phyloP scores from a whole-genome alignment of 2,888 invertebrate species.

The Neocrepidodera transversa region DNA sequence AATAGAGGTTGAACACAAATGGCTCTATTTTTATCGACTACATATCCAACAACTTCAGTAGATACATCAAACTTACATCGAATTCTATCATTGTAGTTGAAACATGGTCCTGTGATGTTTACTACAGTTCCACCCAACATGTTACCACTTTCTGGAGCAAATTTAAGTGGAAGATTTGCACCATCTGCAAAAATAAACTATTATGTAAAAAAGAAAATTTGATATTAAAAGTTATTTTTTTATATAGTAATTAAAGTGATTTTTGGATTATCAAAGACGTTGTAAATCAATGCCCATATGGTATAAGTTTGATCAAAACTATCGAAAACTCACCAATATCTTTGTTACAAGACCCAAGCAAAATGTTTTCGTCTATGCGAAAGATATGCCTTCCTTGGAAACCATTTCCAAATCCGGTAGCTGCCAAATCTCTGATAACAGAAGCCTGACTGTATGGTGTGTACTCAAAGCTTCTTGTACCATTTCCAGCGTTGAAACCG shows the following conservation, averaged over 20 bases:
- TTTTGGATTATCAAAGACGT: too few species aligned
- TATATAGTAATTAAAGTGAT: too few species aligned
- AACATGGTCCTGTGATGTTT: slow-evolving; percentile 96
- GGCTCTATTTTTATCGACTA: slow-evolving; percentile 81
- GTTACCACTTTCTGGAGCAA: slow-evolving; percentile 94
- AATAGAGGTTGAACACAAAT: slow-evolving; percentile 89
- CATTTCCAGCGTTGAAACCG: slow-evolving; percentile 97
- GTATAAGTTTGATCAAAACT: too few species aligned
- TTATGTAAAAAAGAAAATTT: too few species aligned
- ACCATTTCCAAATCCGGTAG: slow-evolving; percentile 86
- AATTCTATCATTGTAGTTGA: slow-evolving; percentile 76
- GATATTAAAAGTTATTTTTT: too few species aligned
- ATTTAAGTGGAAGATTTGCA: slow-evolving; percentile 80
- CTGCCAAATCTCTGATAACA: slow-evolving; percentile 82
- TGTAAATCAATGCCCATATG: too few species aligned
- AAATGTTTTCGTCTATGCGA: slow-evolving; percentile 92
- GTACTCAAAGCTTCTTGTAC: slow-evolving; percentile 88
- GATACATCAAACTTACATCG: slow-evolving; percentile 83
- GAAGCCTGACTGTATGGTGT: slow-evolving; percentile 88
- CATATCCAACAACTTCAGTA: slow-evolving; percentile 77
- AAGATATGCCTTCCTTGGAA: slow-evolving; percentile 93
- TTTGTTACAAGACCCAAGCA: slow-evolving; percentile 91
- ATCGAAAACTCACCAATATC: slow-evolving; percentile 80
- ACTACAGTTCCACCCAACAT: slow-evolving; percentile 97
- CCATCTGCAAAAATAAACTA: slow-evolving; percentile 68